A percentile compares a stretch with the other conserved stretches of the same genome.
Conservation (phyloP, 2,888 invertebrate genomes). For the Koerneria pararmatus region DNA sequence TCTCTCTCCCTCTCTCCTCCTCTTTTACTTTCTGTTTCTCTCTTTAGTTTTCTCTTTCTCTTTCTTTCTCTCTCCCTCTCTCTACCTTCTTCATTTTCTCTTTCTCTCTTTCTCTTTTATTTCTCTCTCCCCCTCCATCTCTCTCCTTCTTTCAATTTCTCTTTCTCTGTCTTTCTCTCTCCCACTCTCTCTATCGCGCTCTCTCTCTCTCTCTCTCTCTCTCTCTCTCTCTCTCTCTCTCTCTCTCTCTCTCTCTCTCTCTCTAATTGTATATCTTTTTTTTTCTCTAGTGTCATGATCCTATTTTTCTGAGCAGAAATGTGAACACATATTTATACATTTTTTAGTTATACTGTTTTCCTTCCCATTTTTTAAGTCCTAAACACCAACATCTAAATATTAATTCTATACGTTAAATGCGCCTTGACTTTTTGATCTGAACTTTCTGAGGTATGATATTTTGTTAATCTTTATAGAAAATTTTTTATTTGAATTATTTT, state of each 20-base stretch:
- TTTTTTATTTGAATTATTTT: too few relatives aligned
- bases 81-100: neutral
- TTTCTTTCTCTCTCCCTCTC: constrained; percentile 8
- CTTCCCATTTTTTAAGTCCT: too few relatives aligned
- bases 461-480: too few relatives aligned
- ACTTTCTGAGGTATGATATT: too few relatives aligned
- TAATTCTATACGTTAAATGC: too few relatives aligned
- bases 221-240: constrained; percentile 2
- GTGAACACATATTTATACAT: neutral
- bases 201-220: neutral
- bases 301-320: neutral
- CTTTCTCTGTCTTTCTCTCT: neutral
- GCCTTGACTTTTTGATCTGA: too few relatives aligned
- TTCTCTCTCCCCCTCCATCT: constrained; percentile 11
- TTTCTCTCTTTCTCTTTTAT: neutral
- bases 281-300: neutral
- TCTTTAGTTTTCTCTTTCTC: too few relatives aligned
- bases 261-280: neutral
- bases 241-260: constrained; percentile 1
- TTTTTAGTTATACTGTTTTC: neutral
- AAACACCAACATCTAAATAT: too few relatives aligned
- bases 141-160: neutral
- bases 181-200: neutral
- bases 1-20: neutral
- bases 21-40: neutral